Evolutionary conservation across 2,888 invertebrate species (phyloP).

Genomic region (Hypsopygia costalis): DNA sequence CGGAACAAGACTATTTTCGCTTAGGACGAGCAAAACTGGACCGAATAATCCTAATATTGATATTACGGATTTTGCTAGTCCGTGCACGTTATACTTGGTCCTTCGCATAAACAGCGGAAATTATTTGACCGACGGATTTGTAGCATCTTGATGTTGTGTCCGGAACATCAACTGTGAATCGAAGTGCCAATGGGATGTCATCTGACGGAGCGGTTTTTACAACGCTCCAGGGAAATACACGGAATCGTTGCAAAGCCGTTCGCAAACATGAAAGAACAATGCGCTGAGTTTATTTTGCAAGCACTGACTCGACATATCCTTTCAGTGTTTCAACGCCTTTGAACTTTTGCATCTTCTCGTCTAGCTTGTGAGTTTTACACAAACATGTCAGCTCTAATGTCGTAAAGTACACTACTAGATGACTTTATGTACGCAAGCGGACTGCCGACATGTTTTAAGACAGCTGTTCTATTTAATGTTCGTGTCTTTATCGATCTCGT

Average conservation of each 20-base stretch:
- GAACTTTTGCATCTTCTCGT: constrained; percentile 24
- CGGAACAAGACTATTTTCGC: constrained; percentile 46
- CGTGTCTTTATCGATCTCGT: constrained; percentile 50
- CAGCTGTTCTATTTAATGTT: constrained; percentile 49
- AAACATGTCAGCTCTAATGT: constrained; percentile 35
- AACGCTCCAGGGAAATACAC: constrained; percentile 70
- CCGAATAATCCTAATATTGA: constrained; percentile 48
- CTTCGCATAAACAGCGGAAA: constrained; percentile 45
- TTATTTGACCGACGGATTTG: constrained; percentile 49
- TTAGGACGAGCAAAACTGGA: constrained; percentile 28
- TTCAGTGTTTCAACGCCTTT: constrained; percentile 24
- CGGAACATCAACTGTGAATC: constrained; percentile 51
- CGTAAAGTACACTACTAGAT: constrained; percentile 60
- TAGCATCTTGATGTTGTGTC: constrained; percentile 29
- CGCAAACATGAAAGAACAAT: constrained; percentile 53
- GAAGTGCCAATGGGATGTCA: constrained; percentile 52
- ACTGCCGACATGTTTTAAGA: constrained; percentile 40
- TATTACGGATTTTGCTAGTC: constrained; percentile 39
- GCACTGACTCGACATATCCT: constrained; percentile 29
- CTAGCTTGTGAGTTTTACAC: constrained; percentile 25
- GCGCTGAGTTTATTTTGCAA: constrained; percentile 39
- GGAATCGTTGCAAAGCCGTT: constrained; percentile 57
- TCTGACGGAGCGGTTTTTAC: constrained; percentile 59
- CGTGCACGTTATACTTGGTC: constrained; percentile 22
- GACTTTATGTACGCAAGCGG: constrained; percentile 40